Percentiles rank a stretch among this genome's conserved stretches.
phyloP scores from a whole-genome alignment of 2,888 invertebrate species.

The Leptopterna dolabrata region DNA sequence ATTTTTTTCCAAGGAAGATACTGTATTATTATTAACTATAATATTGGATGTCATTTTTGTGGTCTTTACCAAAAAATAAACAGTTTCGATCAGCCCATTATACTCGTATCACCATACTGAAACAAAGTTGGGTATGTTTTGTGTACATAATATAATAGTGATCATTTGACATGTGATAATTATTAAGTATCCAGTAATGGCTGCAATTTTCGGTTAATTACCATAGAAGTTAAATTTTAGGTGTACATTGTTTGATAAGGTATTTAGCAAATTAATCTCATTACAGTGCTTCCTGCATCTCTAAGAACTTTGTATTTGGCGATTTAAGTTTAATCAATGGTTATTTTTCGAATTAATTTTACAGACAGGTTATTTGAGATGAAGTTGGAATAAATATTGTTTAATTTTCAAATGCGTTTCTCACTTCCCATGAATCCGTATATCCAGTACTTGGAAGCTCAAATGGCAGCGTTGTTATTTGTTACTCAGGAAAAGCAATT shows the following conservation, averaged over 20 bases:
- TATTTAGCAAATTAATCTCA: slow-evolving; percentile 38
- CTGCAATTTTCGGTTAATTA: slow-evolving; percentile 17
- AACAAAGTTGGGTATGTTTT: slow-evolving; percentile 1
- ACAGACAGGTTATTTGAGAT: slow-evolving; percentile 30
- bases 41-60: not conserved
- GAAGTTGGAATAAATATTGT: slow-evolving; percentile 31
- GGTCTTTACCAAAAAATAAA: not conserved
- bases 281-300: slow-evolving; percentile 40
- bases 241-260: slow-evolving; percentile 30
- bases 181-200: not conserved
- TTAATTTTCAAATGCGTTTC: not conserved
- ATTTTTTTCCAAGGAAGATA: not conserved
- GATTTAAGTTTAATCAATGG: slow-evolving; percentile 14
- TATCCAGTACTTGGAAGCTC: too few species aligned
- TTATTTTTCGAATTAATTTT: slow-evolving; percentile 42
- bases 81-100: not conserved
- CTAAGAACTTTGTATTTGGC: slow-evolving; percentile 22
- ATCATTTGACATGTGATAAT: slow-evolving; percentile 47
- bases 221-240: slow-evolving; percentile 32
- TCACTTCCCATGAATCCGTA: too few species aligned
- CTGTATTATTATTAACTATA: not conserved
- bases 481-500: too few species aligned
- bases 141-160: slow-evolving; percentile 23
- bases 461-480: too few species aligned
- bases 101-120: not conserved